phyloP scores from a whole-genome alignment of 2,797 vertebrate species.

The Myripristis murdjan region DNA sequence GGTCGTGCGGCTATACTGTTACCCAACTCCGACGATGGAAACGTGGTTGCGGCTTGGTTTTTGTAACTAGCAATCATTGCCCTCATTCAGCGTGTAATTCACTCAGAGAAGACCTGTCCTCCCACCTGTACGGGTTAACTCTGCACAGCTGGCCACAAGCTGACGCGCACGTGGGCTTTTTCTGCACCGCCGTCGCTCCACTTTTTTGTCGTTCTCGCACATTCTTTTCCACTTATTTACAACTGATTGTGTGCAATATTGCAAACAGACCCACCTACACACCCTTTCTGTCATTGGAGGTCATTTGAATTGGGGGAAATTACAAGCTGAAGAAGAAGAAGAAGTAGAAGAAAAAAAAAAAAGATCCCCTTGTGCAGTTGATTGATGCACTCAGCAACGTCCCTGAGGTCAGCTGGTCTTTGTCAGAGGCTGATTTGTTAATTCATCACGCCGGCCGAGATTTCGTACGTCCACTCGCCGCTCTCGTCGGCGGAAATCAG shows the following conservation, averaged over 20 bases:
- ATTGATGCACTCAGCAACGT: neutral
- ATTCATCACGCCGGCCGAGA: neutral
- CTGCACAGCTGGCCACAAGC: slow-evolving; percentile 56
- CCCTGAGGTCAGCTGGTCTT: neutral
- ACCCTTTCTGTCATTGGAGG: neutral
- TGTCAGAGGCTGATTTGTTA: neutral
- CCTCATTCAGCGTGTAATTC: slow-evolving; percentile 57
- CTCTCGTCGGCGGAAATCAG: too few relatives aligned
- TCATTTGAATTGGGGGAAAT: slow-evolving; percentile 10
- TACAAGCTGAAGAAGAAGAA: slow-evolving; percentile 10
- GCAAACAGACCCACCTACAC: slow-evolving; percentile 27
- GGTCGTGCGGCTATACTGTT: slow-evolving; percentile 42
- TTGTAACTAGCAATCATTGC: slow-evolving; percentile 62
- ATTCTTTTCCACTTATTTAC: slow-evolving; percentile 20
- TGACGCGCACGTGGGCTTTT: slow-evolving; percentile 32
- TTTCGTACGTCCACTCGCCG: too few relatives aligned
- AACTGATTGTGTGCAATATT: slow-evolving; percentile 19
- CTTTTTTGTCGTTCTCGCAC: slow-evolving; percentile 17
- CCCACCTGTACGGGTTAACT: slow-evolving; percentile 57
- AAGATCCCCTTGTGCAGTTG: neutral
- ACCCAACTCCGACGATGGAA: slow-evolving; percentile 47
- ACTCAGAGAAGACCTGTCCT: slow-evolving; percentile 38
- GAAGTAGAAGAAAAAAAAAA: too few relatives aligned
- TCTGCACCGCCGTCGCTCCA: neutral
- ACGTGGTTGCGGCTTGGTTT: slow-evolving; percentile 55